A percentile compares a stretch with the other conserved stretches of the same genome.
These are phyloP conservation scores for Enteromius fasciolatus DNA, from an alignment of 2,797 vertebrate genomes.

Conservation along the genomic window DNA sequence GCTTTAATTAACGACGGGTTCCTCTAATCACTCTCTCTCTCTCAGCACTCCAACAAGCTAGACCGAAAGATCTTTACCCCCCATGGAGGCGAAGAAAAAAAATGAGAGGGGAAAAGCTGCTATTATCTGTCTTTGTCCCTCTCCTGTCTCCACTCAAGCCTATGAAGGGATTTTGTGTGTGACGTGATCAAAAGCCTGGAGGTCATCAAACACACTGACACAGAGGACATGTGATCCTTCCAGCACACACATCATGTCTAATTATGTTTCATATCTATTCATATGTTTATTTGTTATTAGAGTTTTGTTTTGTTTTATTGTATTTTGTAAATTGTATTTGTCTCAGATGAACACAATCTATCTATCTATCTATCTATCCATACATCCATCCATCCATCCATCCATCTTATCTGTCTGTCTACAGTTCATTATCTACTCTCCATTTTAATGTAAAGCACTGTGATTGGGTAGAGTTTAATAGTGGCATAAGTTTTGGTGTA, in stretches of 20 bases:
- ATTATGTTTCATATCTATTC: neutral
- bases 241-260: neutral
- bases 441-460: neutral
- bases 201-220: slow-evolving; percentile 23
- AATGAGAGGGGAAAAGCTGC: slow-evolving; percentile 28
- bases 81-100: slow-evolving; percentile 37
- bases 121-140: slow-evolving; percentile 43
- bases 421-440: neutral
- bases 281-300: neutral
- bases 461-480: neutral
- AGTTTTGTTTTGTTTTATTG: too few relatives aligned
- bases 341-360: too few relatives aligned
- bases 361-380: neutral
- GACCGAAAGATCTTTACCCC: slow-evolving; percentile 46
- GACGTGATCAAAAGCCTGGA: neutral
- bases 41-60: slow-evolving; percentile 43
- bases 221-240: neutral
- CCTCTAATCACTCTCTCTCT: slow-evolving; percentile 46
- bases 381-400: neutral
- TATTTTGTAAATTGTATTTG: too few relatives aligned
- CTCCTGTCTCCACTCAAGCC: slow-evolving; percentile 31
- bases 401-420: neutral
- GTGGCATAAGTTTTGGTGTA: neutral
- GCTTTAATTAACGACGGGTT: slow-evolving; percentile 52
- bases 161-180: slow-evolving; percentile 32